Percentiles rank a stretch among this genome's conserved stretches.
Evolutionary conservation across 23 tunicate species (phyloP).

Genomic region (Diplosoma virens): DNA sequence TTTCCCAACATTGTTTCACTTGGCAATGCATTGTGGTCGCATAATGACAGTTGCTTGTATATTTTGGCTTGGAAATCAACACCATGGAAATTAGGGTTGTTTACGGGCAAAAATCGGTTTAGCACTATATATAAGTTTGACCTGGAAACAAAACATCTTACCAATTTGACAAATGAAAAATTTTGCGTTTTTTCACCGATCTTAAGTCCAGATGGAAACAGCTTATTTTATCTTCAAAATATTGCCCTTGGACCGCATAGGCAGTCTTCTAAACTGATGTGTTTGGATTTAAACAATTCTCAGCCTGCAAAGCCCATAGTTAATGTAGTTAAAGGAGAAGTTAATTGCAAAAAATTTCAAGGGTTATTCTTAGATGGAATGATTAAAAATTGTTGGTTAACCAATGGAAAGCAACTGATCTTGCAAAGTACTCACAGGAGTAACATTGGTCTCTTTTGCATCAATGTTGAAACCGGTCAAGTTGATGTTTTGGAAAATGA

Average conservation of each 20-base stretch:
- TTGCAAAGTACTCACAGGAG: slow-evolving; percentile 28
- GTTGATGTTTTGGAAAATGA: slow-evolving; percentile 31
- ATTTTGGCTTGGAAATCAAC: slow-evolving; percentile 46
- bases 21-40: slow-evolving; percentile 50
- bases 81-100: slow-evolving; percentile 68
- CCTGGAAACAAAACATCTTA: not conserved
- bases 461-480: slow-evolving; percentile 40
- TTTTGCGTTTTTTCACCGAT: slow-evolving; percentile 54
- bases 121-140: slow-evolving; percentile 28
- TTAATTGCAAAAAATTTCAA: slow-evolving; percentile 17
- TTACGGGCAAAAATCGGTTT: slow-evolving; percentile 38
- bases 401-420: slow-evolving; percentile 5
- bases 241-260: slow-evolving; percentile 52
- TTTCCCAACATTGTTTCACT: slow-evolving; percentile 45
- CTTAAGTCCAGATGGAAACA: slow-evolving; percentile 38
- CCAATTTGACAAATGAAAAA: not conserved
- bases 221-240: slow-evolving; percentile 44
- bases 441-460: slow-evolving; percentile 14
- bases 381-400: slow-evolving; percentile 31
- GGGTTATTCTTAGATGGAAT: slow-evolving; percentile 38
- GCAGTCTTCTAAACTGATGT: slow-evolving; percentile 51
- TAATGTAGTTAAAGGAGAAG: slow-evolving; percentile 27
- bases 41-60: slow-evolving; percentile 38
- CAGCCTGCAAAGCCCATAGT: slow-evolving; percentile 16
- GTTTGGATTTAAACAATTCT: slow-evolving; percentile 2